These are phyloP conservation scores for Alouatta palliata DNA, from an alignment of 2,113 vertebrate genomes.

Conservation along the genomic window DNA sequence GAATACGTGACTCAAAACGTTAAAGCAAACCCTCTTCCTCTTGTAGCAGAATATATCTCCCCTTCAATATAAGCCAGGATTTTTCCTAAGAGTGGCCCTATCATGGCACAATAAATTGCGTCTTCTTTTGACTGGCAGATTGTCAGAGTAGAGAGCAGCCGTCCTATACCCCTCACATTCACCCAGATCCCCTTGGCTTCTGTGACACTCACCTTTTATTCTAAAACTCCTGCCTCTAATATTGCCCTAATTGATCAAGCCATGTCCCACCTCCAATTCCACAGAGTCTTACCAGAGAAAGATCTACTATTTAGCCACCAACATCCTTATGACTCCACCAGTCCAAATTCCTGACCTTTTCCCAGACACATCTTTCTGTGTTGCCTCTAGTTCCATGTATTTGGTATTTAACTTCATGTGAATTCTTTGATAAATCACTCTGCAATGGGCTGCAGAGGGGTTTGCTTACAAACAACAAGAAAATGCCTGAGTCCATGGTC, in stretches of 20 bases:
- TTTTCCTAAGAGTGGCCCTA: neutral
- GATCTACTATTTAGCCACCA: neutral
- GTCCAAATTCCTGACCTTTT: neutral
- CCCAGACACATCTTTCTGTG: neutral
- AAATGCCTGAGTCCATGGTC: neutral
- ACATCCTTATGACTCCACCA: neutral
- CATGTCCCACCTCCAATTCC: neutral
- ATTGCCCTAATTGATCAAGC: neutral
- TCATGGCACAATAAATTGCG: neutral
- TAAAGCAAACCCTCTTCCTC: neutral
- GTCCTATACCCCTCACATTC: neutral
- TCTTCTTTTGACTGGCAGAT: neutral
- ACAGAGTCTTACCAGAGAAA: neutral
- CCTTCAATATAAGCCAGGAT: neutral
- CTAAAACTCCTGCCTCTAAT: neutral
- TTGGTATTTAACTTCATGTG: neutral
- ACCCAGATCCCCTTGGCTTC: neutral
- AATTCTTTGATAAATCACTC: neutral
- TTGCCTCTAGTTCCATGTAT: neutral
- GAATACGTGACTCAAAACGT: neutral
- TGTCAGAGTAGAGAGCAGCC: neutral
- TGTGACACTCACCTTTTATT: neutral
- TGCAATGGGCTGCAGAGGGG: neutral
- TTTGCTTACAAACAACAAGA: neutral
- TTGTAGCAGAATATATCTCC: accelerated